These are phyloP conservation scores for Crenuchus spilurus DNA, from an alignment of 2,797 vertebrate species.

Conservation along the genomic window DNA sequence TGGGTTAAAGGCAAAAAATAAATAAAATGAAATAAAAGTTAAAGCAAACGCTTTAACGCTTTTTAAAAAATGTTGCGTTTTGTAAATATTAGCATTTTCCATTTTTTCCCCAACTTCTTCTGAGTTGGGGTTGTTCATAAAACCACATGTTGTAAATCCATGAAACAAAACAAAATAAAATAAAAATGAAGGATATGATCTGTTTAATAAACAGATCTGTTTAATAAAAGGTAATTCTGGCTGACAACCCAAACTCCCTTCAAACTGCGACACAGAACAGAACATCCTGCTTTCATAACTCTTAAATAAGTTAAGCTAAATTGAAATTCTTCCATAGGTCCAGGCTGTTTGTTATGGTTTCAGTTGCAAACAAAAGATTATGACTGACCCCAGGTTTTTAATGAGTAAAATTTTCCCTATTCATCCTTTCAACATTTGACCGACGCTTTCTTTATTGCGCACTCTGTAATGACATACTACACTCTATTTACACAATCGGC, in stretches of 20 bases:
- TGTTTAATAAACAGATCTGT: no score
- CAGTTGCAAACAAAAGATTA: constrained; percentile 63
- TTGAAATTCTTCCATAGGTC: constrained; percentile 59
- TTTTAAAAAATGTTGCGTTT: no score
- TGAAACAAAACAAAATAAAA: no score
- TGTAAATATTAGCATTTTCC: no score
- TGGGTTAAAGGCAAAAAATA: no score
- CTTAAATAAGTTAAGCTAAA: constrained; percentile 66
- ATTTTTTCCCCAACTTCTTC: no score
- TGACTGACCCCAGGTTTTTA: constrained; percentile 65
- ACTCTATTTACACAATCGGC: constrained; percentile 51
- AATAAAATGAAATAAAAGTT: no score
- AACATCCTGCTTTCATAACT: constrained; percentile 40
- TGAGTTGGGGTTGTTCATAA: no score
- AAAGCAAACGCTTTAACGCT: no score
- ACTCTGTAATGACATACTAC: constrained; percentile 57
- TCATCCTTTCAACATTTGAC: constrained; percentile 53
- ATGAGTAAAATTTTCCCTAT: constrained; percentile 55
- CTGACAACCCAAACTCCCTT: constrained; percentile 5
- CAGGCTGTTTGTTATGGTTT: constrained; percentile 70
- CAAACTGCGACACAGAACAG: constrained; percentile 18
- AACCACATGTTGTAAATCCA: no score
- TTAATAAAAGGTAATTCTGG: constrained; percentile 14
- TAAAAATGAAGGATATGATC: no score
- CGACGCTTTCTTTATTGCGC: constrained; percentile 56